A percentile compares a stretch with the other conserved stretches of the same genome.
Evolutionary conservation across 2,113 vertebrate genomes (phyloP).

Genomic region (Neoarius graeffei): DNA sequence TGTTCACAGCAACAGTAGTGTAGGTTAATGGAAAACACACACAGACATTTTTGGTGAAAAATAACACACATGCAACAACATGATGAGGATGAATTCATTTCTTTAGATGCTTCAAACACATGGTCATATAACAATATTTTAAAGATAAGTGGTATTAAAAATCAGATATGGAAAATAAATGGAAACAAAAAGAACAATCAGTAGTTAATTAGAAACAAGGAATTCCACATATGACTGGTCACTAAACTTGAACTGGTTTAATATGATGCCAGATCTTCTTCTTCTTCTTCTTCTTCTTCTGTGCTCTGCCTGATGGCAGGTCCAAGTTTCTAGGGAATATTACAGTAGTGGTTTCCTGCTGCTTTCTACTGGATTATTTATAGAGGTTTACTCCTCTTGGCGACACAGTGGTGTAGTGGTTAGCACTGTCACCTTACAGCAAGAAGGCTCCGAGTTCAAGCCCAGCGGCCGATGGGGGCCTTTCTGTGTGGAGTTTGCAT

Average conservation of each 20-base stretch:
- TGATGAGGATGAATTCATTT: constrained; percentile 12
- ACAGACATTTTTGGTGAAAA: neutral
- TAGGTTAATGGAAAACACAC: neutral
- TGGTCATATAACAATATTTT: neutral
- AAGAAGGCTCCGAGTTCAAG: too few species aligned
- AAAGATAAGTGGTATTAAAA: neutral
- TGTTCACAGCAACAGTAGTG: constrained; percentile 12
- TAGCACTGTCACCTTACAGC: too few species aligned
- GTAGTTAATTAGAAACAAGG: neutral
- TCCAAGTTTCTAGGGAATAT: too few species aligned
- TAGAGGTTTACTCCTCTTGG: too few species aligned
- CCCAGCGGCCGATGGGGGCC: too few species aligned
- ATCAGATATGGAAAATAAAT: neutral
- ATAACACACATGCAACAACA: constrained; percentile 19
- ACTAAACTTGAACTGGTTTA: neutral
- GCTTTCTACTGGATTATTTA: too few species aligned
- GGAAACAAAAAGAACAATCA: neutral
- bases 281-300: too few species aligned
- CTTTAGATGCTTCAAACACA: neutral
- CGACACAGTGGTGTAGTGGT: too few species aligned
- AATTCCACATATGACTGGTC: neutral
- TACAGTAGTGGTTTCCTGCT: too few species aligned
- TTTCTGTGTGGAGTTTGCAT: too few species aligned
- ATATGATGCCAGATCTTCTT: neutral
- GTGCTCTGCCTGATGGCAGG: too few species aligned